These are phyloP conservation scores for Octodonta nipae DNA, from an alignment of 2,888 invertebrate species.

Conservation along the genomic window DNA sequence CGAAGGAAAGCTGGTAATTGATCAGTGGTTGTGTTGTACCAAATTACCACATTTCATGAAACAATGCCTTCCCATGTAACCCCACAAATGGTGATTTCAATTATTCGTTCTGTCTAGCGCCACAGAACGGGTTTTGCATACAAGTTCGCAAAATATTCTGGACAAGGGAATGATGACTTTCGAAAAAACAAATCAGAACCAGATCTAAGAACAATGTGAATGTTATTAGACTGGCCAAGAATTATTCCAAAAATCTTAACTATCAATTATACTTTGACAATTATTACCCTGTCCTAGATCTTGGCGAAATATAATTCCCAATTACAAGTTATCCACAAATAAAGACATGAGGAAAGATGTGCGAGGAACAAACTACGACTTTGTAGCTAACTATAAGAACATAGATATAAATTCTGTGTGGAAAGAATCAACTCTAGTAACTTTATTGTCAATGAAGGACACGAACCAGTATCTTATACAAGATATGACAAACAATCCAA, in stretches of 20 bases:
- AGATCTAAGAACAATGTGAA: neutral
- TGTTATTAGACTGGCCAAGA: neutral
- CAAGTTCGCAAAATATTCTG: neutral
- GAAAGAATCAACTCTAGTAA: no score
- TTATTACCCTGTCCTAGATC: neutral
- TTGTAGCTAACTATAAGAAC: neutral
- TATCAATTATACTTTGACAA: neutral
- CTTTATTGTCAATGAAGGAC: no score
- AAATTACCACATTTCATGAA: slow-evolving; percentile 23
- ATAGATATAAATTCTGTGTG: no score
- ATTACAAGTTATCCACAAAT: neutral
- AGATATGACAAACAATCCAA: neutral
- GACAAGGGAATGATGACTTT: neutral
- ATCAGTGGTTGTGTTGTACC: slow-evolving; percentile 23
- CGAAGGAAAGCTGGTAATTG: slow-evolving; percentile 22
- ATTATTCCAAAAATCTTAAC: neutral
- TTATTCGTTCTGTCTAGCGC: neutral
- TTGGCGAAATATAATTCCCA: no score
- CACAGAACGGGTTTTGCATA: neutral
- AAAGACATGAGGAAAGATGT: slow-evolving; percentile 5
- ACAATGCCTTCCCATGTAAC: neutral
- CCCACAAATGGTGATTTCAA: neutral
- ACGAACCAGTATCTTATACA: neutral
- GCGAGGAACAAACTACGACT: slow-evolving; percentile 4
- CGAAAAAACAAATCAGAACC: neutral